These are phyloP conservation scores for Mesorhabditis sp. DNA, from an alignment of 2,888 invertebrate species.

Conservation along the genomic window DNA sequence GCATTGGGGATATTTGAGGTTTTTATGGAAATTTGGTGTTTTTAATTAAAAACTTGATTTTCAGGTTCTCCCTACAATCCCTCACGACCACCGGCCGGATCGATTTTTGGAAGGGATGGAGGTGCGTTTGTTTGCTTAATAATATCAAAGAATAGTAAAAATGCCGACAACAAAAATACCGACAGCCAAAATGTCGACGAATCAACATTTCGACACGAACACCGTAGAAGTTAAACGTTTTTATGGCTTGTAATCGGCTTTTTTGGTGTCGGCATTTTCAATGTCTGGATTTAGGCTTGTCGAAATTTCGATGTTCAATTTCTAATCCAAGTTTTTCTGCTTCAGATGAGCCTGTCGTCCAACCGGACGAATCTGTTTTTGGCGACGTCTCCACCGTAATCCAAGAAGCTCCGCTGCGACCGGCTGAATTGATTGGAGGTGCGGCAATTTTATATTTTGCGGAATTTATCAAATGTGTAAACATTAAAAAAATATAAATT, in stretches of 20 bases:
- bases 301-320: neutral
- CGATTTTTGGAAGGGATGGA: too few relatives aligned
- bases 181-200: neutral
- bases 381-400: neutral
- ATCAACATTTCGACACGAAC: too few relatives aligned
- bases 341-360: neutral
- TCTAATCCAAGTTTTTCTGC: neutral
- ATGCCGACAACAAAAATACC: too few relatives aligned
- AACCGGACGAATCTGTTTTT: neutral
- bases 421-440: neutral
- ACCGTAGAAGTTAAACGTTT: neutral
- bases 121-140: too few relatives aligned
- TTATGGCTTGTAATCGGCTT: neutral
- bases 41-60: too few relatives aligned
- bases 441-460: neutral
- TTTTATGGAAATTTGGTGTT: too few relatives aligned
- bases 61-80: too few relatives aligned
- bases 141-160: too few relatives aligned
- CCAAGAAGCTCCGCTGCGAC: neutral
- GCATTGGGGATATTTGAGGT: too few relatives aligned
- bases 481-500: neutral
- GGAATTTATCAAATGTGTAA: neutral
- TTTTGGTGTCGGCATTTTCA: neutral
- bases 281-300: neutral
- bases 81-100: too few relatives aligned